Evolutionary conservation across 2,888 invertebrate species (phyloP), one percentile per base, ranked within the genome.

Genomic region (Cheilosia pagana): DNA sequence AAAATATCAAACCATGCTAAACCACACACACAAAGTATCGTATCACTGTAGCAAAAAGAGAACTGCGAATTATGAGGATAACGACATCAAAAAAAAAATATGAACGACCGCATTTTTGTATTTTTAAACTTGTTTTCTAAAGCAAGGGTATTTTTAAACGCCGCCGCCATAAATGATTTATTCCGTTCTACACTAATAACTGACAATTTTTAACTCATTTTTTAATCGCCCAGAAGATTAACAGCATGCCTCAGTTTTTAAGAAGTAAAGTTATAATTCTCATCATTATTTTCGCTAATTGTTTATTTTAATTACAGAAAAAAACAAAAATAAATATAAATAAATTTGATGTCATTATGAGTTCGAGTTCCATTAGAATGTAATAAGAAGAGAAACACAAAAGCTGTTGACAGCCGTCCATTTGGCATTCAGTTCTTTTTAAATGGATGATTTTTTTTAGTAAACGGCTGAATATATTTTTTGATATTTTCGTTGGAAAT

Each of bases 281-380:
- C 31, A 31, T 14, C 8, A 7, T 23, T n/a, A 45, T 19, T 16
- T 23, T 3, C 25, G 28, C 7, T 35, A 7, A 8, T 45, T 16
- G 19, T 45, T 10, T 21, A 21, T 23, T 8, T 16, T 48, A 1
- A 35, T 39, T 50, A 21, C 5, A 21, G 16, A n/a, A n/a, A 35
- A 63, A 50, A 50, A n/a, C n/a, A 39, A 23, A 35, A 48, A 6
- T 14, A 16, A 45, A 45, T 45, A 45, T 39, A 50, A 70, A 59
- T 59, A 70, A 4, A 12, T 14, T 50, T 52, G 39, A 21, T 59
- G 70, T 71, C 50, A 60, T 39, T n/a, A n/a, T n/a, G n/a, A n/a
- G n/a, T n/a, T 1, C 2, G 14, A 57, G 1, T 35, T 52, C 52
- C 23, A 6, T 57, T n/a, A 25, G 28, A 41, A 21, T 28, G 28